Base-by-base conservation (phyloP, 2,888 invertebrate species). In the Protodeltote pygarga region DNA sequence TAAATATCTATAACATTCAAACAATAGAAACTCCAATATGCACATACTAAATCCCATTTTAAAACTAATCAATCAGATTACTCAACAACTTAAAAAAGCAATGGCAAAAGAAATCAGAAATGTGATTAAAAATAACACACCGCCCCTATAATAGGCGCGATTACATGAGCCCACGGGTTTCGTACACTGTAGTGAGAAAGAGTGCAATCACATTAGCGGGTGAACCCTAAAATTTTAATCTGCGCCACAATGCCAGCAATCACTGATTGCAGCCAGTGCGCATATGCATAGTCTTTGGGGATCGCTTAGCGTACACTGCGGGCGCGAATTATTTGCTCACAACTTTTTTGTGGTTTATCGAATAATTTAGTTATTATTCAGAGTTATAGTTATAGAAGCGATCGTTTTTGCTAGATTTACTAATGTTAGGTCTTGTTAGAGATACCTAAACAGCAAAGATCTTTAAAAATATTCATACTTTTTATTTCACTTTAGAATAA, bases 201-300 rank as follows among this genome's bases (percentile, higher is more conserved):
- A 84, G 84, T 82, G 89, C 92, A 92, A 92, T 92, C 89, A 87
- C 92, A 92, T 92, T 92, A 92, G 84, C 79, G 89, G 81, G 81
- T 91, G 91, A 89, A 89, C 89, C 89, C 91, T 90, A 90, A 89
- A 92, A 91, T 91, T 89, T 90, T 90, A 92, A 92, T 92, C 92
- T 89, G 82, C 75, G 75, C 75, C 81, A 91, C 91, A 91, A 92
- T 89, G 79, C 82, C 73, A 78, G 83, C 88, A 83, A 92, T 92
- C 88, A 83, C 78, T 88, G 90, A 91, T 90, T 89, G 90, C 91
- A 79, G 77, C 66, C 79, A 62, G 81, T 71, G 86, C 90, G 83
- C 92, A 90, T 92, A 89, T 91, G 92, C 88, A 91, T 87, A 85
- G 82, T 89, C 92, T 92, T 89, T 88, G 88, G 92, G 92, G 92